phyloP scores from a whole-genome alignment of 1,140 invertebrate genomes.

The Teleogryllus occipitalis region DNA sequence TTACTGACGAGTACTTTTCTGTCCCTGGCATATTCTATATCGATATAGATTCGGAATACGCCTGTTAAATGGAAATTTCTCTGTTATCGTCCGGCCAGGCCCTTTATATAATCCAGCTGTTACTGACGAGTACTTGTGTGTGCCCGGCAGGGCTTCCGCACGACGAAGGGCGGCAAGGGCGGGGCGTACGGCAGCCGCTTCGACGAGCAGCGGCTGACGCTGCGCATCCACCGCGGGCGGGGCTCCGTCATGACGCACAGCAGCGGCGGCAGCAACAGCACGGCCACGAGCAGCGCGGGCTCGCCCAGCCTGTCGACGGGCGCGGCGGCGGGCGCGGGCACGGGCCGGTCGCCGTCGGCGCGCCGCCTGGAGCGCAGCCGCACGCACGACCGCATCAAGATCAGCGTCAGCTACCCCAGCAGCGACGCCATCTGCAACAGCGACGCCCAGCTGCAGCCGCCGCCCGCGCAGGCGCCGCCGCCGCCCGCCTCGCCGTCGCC shows the following conservation, averaged over 20 bases:
- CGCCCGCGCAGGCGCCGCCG: slow-evolving; percentile 30
- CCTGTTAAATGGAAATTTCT: no score
- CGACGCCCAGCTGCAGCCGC: slow-evolving; percentile 27
- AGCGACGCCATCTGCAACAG: slow-evolving; percentile 57
- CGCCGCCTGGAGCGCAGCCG: slow-evolving; percentile 28
- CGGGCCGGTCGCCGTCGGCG: slow-evolving; percentile 8
- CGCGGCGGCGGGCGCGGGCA: slow-evolving; percentile 8
- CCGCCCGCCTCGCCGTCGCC: slow-evolving; percentile 15
- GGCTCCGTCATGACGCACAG: slow-evolving; percentile 8
- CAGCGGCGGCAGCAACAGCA: slow-evolving; percentile 43
- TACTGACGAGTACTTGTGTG: slow-evolving; percentile 21
- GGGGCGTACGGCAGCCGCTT: slow-evolving; percentile 52
- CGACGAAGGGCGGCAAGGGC: slow-evolving; percentile 61
- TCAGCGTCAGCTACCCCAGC: slow-evolving; percentile 73
- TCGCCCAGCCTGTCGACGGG: slow-evolving; percentile 12
- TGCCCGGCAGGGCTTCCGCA: slow-evolving; percentile 61
- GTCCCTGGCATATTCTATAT: slow-evolving; percentile 23
- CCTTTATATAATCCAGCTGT: no score
- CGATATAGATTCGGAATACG: no score
- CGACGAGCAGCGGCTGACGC: slow-evolving; percentile 78
- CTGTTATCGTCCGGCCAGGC: no score
- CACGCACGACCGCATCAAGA: slow-evolving; percentile 66
- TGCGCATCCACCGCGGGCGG: slow-evolving; percentile 65
- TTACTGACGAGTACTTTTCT: not conserved
- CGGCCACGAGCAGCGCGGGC: slow-evolving; percentile 35